Percentiles rank a stretch among this genome's conserved stretches.
phyloP scores from a whole-genome alignment of 2,888 invertebrate genomes.

The Epinotia ramella region DNA sequence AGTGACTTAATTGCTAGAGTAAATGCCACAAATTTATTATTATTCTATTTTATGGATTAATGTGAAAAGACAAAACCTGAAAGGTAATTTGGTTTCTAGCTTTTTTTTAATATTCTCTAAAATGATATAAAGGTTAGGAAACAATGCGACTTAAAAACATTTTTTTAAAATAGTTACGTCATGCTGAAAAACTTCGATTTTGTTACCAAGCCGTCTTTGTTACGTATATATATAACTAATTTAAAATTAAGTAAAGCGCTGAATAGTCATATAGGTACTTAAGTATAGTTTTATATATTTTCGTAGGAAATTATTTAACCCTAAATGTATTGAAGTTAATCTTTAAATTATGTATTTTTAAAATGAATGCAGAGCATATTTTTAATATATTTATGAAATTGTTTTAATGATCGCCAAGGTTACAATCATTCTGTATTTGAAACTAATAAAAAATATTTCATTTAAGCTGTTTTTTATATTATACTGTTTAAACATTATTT shows the following conservation, averaged over 20 bases:
- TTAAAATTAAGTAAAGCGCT: not conserved
- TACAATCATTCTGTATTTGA: not conserved
- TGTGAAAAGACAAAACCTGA: not conserved
- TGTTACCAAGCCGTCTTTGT: not conserved
- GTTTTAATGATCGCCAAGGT: not conserved
- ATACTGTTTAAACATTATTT: too few species aligned
- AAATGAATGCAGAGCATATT: not conserved
- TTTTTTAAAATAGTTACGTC: not conserved
- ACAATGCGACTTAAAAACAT: not conserved
- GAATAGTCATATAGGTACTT: not conserved
- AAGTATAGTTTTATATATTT: not conserved
- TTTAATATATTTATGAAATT: conserved; percentile 4
- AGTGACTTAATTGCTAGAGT: not conserved
- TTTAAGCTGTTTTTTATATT: not conserved
- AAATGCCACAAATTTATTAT: too few species aligned
- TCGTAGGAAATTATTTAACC: not conserved
- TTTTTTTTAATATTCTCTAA: not conserved
- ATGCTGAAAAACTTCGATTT: not conserved
- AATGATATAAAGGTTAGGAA: not conserved
- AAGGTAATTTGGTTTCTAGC: not conserved
- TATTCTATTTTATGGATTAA: not conserved
- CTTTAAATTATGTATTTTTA: not conserved
- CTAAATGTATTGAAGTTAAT: not conserved
- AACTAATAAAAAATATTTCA: not conserved
- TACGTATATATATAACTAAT: not conserved